phyloP scores from a whole-genome alignment of 1,140 invertebrate genomes.

The Trachelipus rathkii region DNA sequence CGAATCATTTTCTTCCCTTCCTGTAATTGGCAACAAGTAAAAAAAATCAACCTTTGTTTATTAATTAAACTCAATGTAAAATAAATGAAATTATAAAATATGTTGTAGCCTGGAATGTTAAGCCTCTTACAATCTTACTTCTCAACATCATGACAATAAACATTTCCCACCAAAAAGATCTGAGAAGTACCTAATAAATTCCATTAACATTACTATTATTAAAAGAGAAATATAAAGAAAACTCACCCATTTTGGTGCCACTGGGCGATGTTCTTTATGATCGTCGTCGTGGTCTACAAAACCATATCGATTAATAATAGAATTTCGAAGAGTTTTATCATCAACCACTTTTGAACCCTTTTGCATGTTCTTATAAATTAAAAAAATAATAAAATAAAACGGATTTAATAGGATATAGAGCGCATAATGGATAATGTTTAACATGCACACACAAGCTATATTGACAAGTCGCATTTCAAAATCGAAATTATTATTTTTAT shows the following conservation, averaged over 20 bases:
- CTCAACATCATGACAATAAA: not conserved
- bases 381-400: slow-evolving; percentile 12
- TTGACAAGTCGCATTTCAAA: not conserved
- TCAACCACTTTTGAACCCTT: slow-evolving; percentile 41
- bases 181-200: not conserved
- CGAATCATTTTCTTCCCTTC: slow-evolving; percentile 78
- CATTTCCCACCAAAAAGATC: not conserved
- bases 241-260: slow-evolving; percentile 72
- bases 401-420: not conserved
- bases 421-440: not conserved
- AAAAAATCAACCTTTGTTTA: not conserved
- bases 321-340: slow-evolving; percentile 46
- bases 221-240: slow-evolving; percentile 22
- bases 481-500: no score
- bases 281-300: slow-evolving; percentile 88
- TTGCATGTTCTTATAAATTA: slow-evolving; percentile 32
- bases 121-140: no score
- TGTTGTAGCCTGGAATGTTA: not conserved
- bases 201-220: not conserved
- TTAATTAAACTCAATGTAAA: not conserved
- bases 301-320: slow-evolving; percentile 61
- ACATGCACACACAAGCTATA: not conserved
- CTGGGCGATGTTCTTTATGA: slow-evolving; percentile 79
- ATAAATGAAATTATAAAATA: slow-evolving; percentile 13
- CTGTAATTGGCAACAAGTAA: slow-evolving; percentile 21